Percentiles rank a stretch among this genome's conserved stretches.
Evolutionary conservation across 1,140 invertebrate genomes (phyloP).

Genomic region (Lepidurus packardi): DNA sequence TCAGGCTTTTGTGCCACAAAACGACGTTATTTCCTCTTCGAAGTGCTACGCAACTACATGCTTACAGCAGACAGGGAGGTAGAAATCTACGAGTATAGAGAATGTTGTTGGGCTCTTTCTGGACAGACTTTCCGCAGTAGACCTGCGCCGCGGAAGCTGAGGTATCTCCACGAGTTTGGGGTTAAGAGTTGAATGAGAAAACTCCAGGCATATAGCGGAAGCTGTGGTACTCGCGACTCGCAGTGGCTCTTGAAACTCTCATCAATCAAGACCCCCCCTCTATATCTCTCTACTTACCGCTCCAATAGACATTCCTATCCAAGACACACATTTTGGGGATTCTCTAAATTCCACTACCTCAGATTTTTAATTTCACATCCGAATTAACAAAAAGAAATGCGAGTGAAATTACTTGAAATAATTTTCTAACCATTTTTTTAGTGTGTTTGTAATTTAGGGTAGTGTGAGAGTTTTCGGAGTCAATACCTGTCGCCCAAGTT

Average conservation of each 20-base stretch:
- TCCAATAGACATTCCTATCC: neutral
- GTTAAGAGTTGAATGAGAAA: neutral
- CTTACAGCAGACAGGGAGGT: too few species aligned
- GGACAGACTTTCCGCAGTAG: neutral
- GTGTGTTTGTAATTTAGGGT: neutral
- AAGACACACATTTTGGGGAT: too few species aligned
- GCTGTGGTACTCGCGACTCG: neutral
- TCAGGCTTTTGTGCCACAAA: too few species aligned
- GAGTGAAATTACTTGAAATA: neutral
- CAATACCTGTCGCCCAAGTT: neutral
- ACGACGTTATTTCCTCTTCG: too few species aligned
- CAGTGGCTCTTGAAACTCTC: constrained; percentile 3
- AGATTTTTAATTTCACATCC: too few species aligned
- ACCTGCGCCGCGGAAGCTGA: constrained; percentile 17
- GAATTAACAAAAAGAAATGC: neutral
- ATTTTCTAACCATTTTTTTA: neutral
- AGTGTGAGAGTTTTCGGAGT: neutral
- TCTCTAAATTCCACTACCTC: too few species aligned
- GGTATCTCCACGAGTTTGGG: neutral
- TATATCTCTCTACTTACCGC: neutral
- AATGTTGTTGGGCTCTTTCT: neutral
- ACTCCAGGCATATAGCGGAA: neutral
- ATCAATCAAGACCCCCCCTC: neutral
- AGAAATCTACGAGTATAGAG: too few species aligned
- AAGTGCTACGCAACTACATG: too few species aligned